phyloP scores from a whole-genome alignment of 1,140 invertebrate species.

The Gryllus bimaculatus region DNA sequence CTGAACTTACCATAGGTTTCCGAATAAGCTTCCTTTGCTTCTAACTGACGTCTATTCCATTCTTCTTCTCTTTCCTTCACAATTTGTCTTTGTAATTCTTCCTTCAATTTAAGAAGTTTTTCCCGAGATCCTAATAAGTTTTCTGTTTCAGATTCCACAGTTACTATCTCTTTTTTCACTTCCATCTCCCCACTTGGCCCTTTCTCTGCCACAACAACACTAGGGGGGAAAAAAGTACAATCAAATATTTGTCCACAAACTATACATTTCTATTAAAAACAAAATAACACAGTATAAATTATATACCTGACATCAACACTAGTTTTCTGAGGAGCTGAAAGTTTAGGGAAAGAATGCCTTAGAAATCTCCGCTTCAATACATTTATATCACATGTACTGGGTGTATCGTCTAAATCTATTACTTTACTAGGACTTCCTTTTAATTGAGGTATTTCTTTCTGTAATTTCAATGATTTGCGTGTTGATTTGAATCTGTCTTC shows the following conservation, averaged over 20 bases:
- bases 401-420: neutral
- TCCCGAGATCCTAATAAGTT: slow-evolving; percentile 46
- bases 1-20: no score
- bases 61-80: slow-evolving; percentile 46
- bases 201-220: slow-evolving; percentile 13
- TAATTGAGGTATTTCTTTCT: neutral
- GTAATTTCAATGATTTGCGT: neutral
- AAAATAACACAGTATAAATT: no score
- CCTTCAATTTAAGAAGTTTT: slow-evolving; percentile 47
- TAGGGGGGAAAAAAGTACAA: neutral
- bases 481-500: neutral
- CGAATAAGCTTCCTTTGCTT: slow-evolving; percentile 24
- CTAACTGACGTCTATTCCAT: slow-evolving; percentile 39
- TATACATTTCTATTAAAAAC: no score
- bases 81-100: slow-evolving; percentile 53
- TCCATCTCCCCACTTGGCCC: neutral
- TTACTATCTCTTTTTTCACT: slow-evolving; percentile 5
- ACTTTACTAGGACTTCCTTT: neutral
- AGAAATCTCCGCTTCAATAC: neutral
- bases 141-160: slow-evolving; percentile 28
- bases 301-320: no score
- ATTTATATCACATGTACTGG: neutral
- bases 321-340: neutral
- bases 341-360: neutral
- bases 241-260: neutral